phyloP scores from a whole-genome alignment of 2,888 invertebrate genomes.

The Euproctis similis region DNA sequence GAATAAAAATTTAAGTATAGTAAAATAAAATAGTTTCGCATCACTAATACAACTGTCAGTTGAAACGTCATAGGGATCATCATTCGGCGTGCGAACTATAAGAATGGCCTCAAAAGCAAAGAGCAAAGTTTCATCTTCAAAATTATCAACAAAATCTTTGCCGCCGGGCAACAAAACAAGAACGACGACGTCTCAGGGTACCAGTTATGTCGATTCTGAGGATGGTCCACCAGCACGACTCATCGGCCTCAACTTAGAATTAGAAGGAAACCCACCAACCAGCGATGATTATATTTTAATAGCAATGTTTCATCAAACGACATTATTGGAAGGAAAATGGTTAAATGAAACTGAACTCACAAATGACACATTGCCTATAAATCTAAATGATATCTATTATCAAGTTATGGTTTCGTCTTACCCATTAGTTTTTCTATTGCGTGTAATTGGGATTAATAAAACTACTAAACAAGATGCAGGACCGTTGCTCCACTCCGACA shows the following conservation, averaged over 20 bases:
- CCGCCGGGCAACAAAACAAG: too few relatives aligned
- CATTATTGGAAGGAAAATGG: constrained; percentile 47
- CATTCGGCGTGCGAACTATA: too few relatives aligned
- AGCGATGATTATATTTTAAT: constrained; percentile 39
- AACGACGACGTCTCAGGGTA: neutral
- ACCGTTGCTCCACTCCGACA: constrained; percentile 45
- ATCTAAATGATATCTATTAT: constrained; percentile 34
- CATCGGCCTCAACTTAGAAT: constrained; percentile 27
- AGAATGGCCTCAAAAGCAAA: too few relatives aligned
- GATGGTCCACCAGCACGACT: constrained; percentile 18
- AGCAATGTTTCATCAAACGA: constrained; percentile 38
- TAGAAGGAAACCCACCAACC: constrained; percentile 35
- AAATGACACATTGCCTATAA: constrained; percentile 29
- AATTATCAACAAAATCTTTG: too few relatives aligned
- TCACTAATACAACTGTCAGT: too few relatives aligned
- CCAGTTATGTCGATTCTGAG: neutral
- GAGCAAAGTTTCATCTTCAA: too few relatives aligned
- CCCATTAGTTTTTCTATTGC: constrained; percentile 53
- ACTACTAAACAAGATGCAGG: constrained; percentile 41
- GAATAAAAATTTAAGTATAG: too few relatives aligned
- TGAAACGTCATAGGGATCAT: too few relatives aligned
- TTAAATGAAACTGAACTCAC: constrained; percentile 20
- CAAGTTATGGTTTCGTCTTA: constrained; percentile 36
- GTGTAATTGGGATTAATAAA: constrained; percentile 33
- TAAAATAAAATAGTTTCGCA: too few relatives aligned